Evolutionary conservation across 2,797 vertebrate species (phyloP), one percentile per base, ranked within the genome.

Genomic region (Amniataba percoides): DNA sequence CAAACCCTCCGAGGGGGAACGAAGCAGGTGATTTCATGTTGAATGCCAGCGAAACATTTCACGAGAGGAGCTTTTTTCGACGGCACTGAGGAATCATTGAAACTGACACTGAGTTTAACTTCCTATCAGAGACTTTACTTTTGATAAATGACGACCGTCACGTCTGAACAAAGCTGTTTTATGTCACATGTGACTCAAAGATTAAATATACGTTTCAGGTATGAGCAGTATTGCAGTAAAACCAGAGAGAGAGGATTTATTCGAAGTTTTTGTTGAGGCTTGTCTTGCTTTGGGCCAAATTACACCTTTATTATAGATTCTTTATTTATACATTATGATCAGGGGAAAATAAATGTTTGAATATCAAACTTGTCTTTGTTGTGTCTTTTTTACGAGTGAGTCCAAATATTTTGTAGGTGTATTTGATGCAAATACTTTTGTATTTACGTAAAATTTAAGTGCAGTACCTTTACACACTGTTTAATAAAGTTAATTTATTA

Each of bases 281-380:
- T 83, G 62, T 82, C 46, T 84, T 83, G 72, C 70, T 88, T 86
- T 82, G 39, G 82, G 82, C 83, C 82, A 92, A 87, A 88, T 67
- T 56, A 31, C 61, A 83, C 15, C 58, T 86, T 83, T 88, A 56
- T 78, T 87, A 86, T 62, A 73, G 82, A 87, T 73, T 71, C 69
- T 84, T 85, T 86, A 91, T 91, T 87, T 89, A 84, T 91, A 82
- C 67, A 71, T 65, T 56, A 42, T 87, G 58, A 82, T 80, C 64
- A 27, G 63, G 51, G 25, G 56, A 3, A 51, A 87, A 91, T 90
- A 92, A 92, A 89, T 76, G 56, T 76, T 88, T 84, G 21, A 73
- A 74, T 81, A 63, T 76, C 19, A 82, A 68, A 36, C 19, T 2
- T 43, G 59, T 74, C 45, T 70, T 66, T 43, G 23, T 49, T 75